Percentiles rank a stretch among this genome's conserved stretches.
These are phyloP conservation scores for Cygnus olor DNA, from an alignment of 2,797 vertebrate genomes.

Conservation along the genomic window DNA sequence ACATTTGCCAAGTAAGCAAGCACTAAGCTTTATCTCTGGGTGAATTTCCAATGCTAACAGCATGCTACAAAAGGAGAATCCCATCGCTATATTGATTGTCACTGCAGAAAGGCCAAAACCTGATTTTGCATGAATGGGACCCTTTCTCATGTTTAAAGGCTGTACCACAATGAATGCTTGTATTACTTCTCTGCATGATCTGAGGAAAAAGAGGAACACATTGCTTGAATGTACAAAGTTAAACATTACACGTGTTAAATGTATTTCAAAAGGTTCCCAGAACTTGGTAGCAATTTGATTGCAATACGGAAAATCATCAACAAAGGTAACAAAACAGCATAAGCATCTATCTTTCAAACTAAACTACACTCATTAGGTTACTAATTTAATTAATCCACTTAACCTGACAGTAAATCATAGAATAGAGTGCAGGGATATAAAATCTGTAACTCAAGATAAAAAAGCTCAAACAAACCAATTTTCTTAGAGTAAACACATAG, in stretches of 20 bases:
- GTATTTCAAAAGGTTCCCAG: not conserved
- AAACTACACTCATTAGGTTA: not conserved
- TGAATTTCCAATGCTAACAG: conserved; percentile 50
- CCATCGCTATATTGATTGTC: conserved; percentile 19
- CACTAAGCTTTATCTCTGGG: conserved; percentile 36
- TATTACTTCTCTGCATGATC: not conserved
- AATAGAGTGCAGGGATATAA: not conserved
- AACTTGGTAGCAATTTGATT: not conserved
- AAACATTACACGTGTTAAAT: not conserved
- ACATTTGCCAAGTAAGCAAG: conserved; percentile 44
- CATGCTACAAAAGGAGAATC: conserved; percentile 38
- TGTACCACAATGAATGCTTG: not conserved
- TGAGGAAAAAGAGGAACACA: not conserved
- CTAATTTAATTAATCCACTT: not conserved
- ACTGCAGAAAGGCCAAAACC: conserved; percentile 34
- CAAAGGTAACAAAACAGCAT: not conserved
- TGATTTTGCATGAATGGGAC: conserved; percentile 12
- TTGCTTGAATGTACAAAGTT: not conserved
- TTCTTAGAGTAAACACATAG: not conserved
- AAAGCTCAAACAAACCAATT: not conserved
- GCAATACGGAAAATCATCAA: not conserved
- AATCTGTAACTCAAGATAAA: conserved; percentile 13
- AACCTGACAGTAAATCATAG: not conserved
- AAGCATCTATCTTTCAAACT: not conserved
- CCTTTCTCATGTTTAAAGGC: conserved; percentile 22